Base-by-base conservation (phyloP, 2,888 invertebrate genomes). In the Sarcophaga caerulescens region DNA sequence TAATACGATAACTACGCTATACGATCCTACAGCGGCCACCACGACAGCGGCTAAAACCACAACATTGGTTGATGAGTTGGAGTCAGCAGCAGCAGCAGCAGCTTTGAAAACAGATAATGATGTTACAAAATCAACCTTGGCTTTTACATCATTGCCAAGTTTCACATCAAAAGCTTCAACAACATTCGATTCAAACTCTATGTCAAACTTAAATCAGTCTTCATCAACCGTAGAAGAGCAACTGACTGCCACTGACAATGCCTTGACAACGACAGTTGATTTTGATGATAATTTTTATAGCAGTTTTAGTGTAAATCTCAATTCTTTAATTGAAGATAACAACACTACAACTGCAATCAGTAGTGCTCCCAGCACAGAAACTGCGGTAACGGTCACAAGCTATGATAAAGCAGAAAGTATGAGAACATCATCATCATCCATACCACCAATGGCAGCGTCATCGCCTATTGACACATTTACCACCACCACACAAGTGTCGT, bases 221-320 rank as follows among this genome's bases (percentile, higher is more conserved):
- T 52, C 66, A 45, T n/a, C 23, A 17, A 35, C 35, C n/a, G n/a
- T n/a, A 57, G 68, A 21, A 11, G 44, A 59, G 77, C 73, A 74
- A 76, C 71, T 63, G 71, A 68, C 87, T 82, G 63, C 79, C 68
- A 74, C n/a, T n/a, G n/a, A 71, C 52, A 65, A 68, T 63, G 21
- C 77, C 69, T 66, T 66, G 83, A 75, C 62, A 52, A 52, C 12
- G 4, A 74, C 52, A 44, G 74, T 88, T 14, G 88, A 86, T 19
- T 91, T 92, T n/a, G 91, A 92, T 84, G 91, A 92, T 25, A 90
- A 81, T 45, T 92, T 92, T 76, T 92, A 92, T 71, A 90, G 90
- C 84, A 91, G 91, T 66, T 92, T 90, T 63, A 90, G 89, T 87
- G 91, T 91, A 4, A 91, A 92, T 75, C 84, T 91, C 23, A 88